phyloP scores from a whole-genome alignment of 1,140 invertebrate genomes.

The Tetranychus cinnabarinus region DNA sequence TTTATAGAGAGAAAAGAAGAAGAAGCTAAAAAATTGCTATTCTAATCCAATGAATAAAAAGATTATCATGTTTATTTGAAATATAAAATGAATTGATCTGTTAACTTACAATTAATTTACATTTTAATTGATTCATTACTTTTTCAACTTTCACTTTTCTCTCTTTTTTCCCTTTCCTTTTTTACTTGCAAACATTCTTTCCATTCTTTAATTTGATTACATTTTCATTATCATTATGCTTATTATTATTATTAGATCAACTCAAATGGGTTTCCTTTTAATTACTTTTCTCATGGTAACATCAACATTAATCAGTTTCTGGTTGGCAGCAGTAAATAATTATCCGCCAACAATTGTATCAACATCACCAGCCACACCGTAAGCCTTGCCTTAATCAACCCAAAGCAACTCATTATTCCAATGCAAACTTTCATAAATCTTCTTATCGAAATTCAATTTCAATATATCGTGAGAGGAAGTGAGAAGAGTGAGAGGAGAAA shows the following conservation, averaged over 20 bases:
- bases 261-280: neutral
- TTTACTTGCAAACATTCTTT: too few relatives aligned
- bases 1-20: too few relatives aligned
- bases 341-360: constrained; percentile 5
- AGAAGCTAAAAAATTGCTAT: neutral
- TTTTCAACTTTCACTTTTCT: neutral
- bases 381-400: neutral
- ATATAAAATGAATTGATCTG: neutral
- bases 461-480: too few relatives aligned
- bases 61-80: too few relatives aligned
- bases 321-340: neutral
- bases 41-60: neutral
- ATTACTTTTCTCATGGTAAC: neutral
- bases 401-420: too few relatives aligned
- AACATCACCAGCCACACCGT: constrained; percentile 2
- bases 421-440: too few relatives aligned
- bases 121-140: neutral
- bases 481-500: too few relatives aligned
- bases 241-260: neutral
- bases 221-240: neutral
- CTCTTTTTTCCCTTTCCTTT: too few relatives aligned
- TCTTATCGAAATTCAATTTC: too few relatives aligned
- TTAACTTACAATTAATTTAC: neutral
- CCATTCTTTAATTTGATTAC: neutral
- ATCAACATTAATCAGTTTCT: neutral